Base-by-base conservation (phyloP, 1,140 invertebrate species). In the Mamestra configurata region DNA sequence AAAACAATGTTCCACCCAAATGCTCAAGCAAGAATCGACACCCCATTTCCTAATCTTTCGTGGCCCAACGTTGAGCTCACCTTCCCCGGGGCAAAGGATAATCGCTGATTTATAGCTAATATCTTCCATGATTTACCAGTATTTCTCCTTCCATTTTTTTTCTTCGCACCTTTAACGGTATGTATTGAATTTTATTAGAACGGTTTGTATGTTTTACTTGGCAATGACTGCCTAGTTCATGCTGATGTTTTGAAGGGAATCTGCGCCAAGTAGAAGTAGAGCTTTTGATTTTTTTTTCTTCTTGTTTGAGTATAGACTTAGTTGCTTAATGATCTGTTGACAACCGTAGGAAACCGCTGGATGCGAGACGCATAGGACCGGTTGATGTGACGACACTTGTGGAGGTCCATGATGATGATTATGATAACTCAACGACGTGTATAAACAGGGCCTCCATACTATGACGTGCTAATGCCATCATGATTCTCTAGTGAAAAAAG, bases 91-190 rank as follows among this genome's bases (percentile, higher is more conserved):
- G 77, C 77, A 75, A 68, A 79, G 85, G 80, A 84, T 86, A 86
- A 86, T 86, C 85, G 83, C 57, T 86, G 85, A 86, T 86, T 86
- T 86, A 84, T 84, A 72, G 80, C 76, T 86, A 84, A 86, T 86
- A 86, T 84, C 83, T 73, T 77, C 82, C 79, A 82, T 83, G 85
- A 86, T 86, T 86, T 86, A 84, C 80, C 79, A 83, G 81, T 84
- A 51, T 82, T 80, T 84, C 75, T 73, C 59, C 53, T 77, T 77
- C 76, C 49, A 57, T 76, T 83, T 83, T 81, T 82, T 64, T 68
- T 76, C 66, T 51, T 51, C 68, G 57, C 57, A 78, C 61, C 49
- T 46, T 51, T 15, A 82, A 79, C 24, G 66, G n/a, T 78, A 79
- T 84, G 82, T 66, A 84, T 80, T 81, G 77, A 82, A 82, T 80